Percentiles rank a stretch among this genome's conserved stretches.
These are phyloP conservation scores for Leucoraja ocellata DNA, from an alignment of 2,797 vertebrate species.

Conservation along the genomic window DNA sequence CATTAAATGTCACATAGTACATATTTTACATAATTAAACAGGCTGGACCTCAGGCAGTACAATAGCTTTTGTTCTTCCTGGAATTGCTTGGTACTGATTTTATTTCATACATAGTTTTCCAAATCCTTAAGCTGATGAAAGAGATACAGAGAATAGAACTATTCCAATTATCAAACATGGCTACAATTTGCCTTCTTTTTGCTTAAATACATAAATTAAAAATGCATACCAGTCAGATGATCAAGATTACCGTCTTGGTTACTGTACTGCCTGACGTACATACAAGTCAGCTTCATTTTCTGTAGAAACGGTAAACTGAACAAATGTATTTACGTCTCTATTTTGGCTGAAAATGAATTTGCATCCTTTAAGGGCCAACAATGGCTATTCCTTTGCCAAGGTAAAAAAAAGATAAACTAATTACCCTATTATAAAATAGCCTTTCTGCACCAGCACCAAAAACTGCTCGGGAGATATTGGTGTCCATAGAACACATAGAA, in stretches of 20 bases:
- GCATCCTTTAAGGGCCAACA: conserved; percentile 31
- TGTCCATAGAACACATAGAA: too few species aligned
- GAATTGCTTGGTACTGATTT: not conserved
- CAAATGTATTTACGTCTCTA: conserved; percentile 61
- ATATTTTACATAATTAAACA: conserved; percentile 32
- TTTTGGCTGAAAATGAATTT: conserved; percentile 48
- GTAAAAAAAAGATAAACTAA: not conserved
- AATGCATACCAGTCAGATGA: conserved; percentile 37
- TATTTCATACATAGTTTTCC: not conserved
- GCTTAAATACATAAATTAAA: conserved; percentile 48
- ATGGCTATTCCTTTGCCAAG: not conserved
- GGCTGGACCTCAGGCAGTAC: not conserved
- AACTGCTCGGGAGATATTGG: too few species aligned
- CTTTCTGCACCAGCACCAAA: not conserved
- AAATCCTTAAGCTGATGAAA: conserved; percentile 24
- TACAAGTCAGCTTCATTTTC: conserved; percentile 69
- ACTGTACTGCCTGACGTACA: conserved; percentile 40
- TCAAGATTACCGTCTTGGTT: conserved; percentile 41
- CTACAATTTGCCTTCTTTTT: conserved; percentile 46
- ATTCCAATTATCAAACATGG: conserved; percentile 40
- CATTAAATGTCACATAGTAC: not conserved
- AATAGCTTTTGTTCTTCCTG: not conserved
- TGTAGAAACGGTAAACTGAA: conserved; percentile 59
- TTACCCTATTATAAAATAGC: not conserved
- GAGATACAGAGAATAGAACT: not conserved